These are phyloP conservation scores for Cyclophora albipunctata DNA, from an alignment of 2,888 invertebrate genomes.

Conservation along the genomic window DNA sequence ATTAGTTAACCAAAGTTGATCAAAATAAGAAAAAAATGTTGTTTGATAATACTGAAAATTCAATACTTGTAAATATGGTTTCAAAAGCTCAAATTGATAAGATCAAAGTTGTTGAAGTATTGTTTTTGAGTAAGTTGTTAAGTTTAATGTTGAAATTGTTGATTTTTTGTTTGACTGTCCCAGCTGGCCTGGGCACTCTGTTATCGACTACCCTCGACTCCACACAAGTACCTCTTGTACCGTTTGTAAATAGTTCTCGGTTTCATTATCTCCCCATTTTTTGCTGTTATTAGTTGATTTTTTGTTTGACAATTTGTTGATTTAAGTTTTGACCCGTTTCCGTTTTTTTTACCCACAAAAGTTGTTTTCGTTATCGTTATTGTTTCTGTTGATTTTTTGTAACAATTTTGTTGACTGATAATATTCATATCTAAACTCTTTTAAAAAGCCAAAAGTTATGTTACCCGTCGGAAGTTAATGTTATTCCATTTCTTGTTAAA, in stretches of 20 bases:
- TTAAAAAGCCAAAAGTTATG: not conserved
- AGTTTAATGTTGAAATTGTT: constrained; percentile 15
- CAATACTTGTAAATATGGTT: no score
- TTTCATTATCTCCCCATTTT: no score
- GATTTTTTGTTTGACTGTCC: constrained; percentile 14
- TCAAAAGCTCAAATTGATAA: no score
- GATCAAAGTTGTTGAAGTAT: no score
- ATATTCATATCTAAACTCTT: no score
- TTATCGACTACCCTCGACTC: no score
- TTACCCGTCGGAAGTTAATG: not conserved
- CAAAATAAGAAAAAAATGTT: not conserved
- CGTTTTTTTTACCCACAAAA: not conserved
- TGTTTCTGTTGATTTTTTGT: not conserved
- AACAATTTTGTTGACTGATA: not conserved
- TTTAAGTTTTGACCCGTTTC: constrained; percentile 5
- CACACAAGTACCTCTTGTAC: no score
- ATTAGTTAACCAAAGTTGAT: constrained; percentile 1
- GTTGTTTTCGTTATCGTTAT: not conserved
- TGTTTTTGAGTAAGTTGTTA: not conserved
- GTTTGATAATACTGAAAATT: no score
- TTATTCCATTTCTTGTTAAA: not conserved
- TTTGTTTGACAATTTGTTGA: constrained; percentile 19
- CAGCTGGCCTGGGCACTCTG: constrained; percentile 18
- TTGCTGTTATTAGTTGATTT: constrained; percentile 18
- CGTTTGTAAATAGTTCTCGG: constrained; percentile 2